phyloP scores from a whole-genome alignment of 2,113 vertebrate genomes.

The Pseudonaja textilis region DNA sequence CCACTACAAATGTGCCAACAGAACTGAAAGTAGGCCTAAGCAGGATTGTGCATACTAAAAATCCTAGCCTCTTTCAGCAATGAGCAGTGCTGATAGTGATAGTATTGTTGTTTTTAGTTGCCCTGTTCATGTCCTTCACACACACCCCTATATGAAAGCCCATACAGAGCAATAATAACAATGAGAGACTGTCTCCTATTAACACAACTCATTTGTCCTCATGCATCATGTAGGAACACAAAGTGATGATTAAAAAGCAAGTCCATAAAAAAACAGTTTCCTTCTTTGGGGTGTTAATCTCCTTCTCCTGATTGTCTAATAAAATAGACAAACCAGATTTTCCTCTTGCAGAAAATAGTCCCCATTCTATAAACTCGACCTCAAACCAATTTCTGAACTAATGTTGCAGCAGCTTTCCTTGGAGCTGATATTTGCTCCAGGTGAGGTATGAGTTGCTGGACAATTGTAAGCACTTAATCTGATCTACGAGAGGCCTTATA shows the following conservation, averaged over 20 bases:
- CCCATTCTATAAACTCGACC: constrained; percentile 15
- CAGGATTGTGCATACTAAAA: constrained; percentile 9
- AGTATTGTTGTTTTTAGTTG: constrained; percentile 28
- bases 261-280: constrained; percentile 2
- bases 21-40: constrained; percentile 11
- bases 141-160: constrained; percentile 14
- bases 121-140: constrained; percentile 20
- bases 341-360: constrained; percentile 12
- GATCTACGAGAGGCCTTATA: neutral
- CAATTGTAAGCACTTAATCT: neutral
- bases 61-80: neutral
- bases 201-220: constrained; percentile 32
- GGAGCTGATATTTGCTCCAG: neutral
- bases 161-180: constrained; percentile 20
- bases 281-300: neutral
- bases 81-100: constrained; percentile 8
- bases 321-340: constrained; percentile 4
- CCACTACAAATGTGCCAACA: neutral
- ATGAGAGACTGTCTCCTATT: constrained; percentile 6
- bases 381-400: constrained; percentile 22
- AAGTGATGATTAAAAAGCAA: neutral
- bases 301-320: constrained; percentile 9
- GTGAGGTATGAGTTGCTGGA: neutral
- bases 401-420: neutral
- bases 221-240: neutral